Evolutionary conservation across 1,140 invertebrate genomes (phyloP), one percentile per base, ranked within the genome.

Genomic region (Acromyrmex echinatior): DNA sequence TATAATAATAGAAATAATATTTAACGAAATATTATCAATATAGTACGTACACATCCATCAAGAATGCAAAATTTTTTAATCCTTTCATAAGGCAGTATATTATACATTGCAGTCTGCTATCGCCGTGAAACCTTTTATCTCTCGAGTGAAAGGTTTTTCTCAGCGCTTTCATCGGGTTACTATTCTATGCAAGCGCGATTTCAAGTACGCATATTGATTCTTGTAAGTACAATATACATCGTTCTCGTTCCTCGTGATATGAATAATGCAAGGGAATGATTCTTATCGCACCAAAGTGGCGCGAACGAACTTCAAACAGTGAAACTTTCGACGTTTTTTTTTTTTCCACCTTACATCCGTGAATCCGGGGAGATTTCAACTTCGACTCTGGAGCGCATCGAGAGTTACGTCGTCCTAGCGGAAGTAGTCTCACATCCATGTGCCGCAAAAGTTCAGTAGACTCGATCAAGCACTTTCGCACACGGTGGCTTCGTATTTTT

Each of bases 171-270:
- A 16, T 25, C 62, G 68, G 9, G 18, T 62, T 82, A 73, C 53
- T 60, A 82, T 82, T 82, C 79, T 25, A 12, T 35, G 39, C 71
- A 90, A 90, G 80, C 76, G 66, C 90, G 77, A 91, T 86, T 89
- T 86, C 86, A 16, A 79, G 77, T 77, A 84, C 88, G 86, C 88
- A 92, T 92, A 93, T 92, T 92, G 91, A 92, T 92, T 88, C 86
- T 88, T 80, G 87, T 87, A 92, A 90, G 91, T 87, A 92, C 87
- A 90, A 91, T 92, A 87, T 89, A 89, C 90, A 91, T 92, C 73
- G 35, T 71, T 71, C 74, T 86, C 84, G 76, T 86, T 78, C 58
- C 56, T 49, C 39, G 73, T 79, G 71, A 86, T 86, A 92, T 93
- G 92, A 92, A 93, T 93, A 93, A 93, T 92, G 88, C 77, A 93